Evolutionary conservation across 2,113 vertebrate species (phyloP), one percentile per base, ranked within the genome.

Genomic region (Macquaria ambigua): DNA sequence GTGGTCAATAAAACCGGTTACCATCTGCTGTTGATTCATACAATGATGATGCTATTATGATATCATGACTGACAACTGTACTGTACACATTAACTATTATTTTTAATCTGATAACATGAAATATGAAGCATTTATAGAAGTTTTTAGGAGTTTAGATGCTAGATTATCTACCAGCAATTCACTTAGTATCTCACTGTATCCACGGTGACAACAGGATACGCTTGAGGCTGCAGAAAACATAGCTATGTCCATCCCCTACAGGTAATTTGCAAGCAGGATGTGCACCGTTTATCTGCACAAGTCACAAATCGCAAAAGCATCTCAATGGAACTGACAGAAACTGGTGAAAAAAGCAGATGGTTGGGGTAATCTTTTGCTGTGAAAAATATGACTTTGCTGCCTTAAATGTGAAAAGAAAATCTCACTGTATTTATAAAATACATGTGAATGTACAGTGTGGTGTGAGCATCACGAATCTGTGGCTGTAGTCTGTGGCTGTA

Each of bases 121-220:
- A 28, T 11, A 56, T 56, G 3, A 72, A 39, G 34, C 31, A 15
- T 23, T 31, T n/a, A n/a, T n/a, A n/a, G n/a, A n/a, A n/a, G n/a
- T n/a, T 21, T 66, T 66, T 11, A n/a, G 63, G 9, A 20, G 74
- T 39, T 66, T 11, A 41, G 8, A 39, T 5, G 34, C 34, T 6
- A 34, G 18, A 48, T 59, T 10, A 31, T 23, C 12, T 18, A 48
- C 34, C 10, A 53, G 25, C 37, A 31, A 52, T 15, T 8, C 6
- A 34, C 46, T 52, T 61, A 5, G 69, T 55, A 66, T 53, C 56
- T 41, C 79, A 37, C 9, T 8, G 82, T 75, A 87, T 56, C 70
- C 64, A 72, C 16, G 69, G 76, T 39, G 50, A 74, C n/a, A 52
- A 7, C 68, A 75, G 58, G 52, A 43, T 23, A 46, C 39, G 67